A percentile compares a stretch with the other conserved stretches of the same genome.
phyloP scores from a whole-genome alignment of 2,113 vertebrate genomes.

The Alexandromys fortis region DNA sequence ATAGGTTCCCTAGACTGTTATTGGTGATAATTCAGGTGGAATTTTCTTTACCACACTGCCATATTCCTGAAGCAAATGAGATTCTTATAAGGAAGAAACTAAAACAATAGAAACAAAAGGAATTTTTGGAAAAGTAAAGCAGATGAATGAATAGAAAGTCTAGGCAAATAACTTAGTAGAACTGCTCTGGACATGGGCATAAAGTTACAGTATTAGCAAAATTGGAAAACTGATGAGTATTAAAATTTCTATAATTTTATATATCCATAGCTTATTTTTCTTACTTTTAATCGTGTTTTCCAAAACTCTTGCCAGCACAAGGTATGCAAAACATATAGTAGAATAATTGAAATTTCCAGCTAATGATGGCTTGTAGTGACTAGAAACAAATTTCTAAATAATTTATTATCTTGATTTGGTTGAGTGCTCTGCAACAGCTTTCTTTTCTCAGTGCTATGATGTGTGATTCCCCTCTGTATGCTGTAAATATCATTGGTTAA shows the following conservation, averaged over 20 bases:
- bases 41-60: not conserved
- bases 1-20: not conserved
- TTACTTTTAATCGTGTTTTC: not conserved
- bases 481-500: too few relatives aligned
- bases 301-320: not conserved
- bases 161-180: not conserved
- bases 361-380: not conserved
- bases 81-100: not conserved
- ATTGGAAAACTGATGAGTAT: not conserved
- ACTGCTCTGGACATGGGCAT: not conserved
- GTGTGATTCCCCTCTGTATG: too few relatives aligned
- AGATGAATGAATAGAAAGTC: not conserved
- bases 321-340: slow-evolving; percentile 1
- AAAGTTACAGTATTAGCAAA: not conserved
- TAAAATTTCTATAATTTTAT: not conserved
- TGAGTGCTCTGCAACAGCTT: not conserved
- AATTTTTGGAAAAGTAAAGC: too few relatives aligned
- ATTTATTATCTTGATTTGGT: not conserved
- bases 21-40: not conserved
- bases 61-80: not conserved
- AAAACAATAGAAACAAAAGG: not conserved
- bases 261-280: not conserved
- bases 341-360: not conserved
- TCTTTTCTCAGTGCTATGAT: not conserved
- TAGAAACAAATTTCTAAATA: not conserved